Evolutionary conservation across 1,140 invertebrate genomes (phyloP).

Genomic region (Apis mellifera): DNA sequence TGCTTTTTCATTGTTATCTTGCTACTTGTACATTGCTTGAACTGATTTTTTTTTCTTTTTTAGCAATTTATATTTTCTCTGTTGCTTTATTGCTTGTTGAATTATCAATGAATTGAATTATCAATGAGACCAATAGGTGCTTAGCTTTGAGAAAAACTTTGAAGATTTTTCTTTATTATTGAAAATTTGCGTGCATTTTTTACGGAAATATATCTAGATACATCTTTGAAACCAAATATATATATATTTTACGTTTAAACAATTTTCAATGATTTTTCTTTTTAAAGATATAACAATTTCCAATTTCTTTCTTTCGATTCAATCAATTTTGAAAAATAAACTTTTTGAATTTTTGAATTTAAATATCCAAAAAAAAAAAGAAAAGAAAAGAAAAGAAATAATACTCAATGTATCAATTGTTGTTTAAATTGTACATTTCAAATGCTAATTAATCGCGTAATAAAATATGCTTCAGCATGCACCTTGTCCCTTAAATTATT

Average conservation of each 20-base stretch:
- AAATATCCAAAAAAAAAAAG: not conserved
- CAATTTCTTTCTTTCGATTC: not conserved
- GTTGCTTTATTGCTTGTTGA: conserved; percentile 2
- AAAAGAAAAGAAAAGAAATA: no score
- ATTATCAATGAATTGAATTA: not conserved
- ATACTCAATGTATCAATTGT: no score
- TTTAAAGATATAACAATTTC: not conserved
- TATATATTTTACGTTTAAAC: not conserved
- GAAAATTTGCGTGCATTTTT: not conserved
- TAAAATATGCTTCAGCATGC: conserved; percentile 34
- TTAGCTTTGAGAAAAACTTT: not conserved
- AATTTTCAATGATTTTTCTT: not conserved
- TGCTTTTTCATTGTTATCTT: conserved; percentile 1
- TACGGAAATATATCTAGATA: conserved; percentile 11
- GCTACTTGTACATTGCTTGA: not conserved
- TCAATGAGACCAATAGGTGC: not conserved
- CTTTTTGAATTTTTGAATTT: not conserved
- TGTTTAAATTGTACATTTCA: no score
- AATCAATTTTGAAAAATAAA: not conserved
- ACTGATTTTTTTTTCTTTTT: not conserved
- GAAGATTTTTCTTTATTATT: not conserved
- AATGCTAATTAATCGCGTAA: not conserved
- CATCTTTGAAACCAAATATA: not conserved
- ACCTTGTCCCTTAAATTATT: not conserved
- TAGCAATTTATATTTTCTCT: not conserved